Base-by-base conservation (phyloP, 2,113 vertebrate species). In the Corythornis vintsioides region DNA sequence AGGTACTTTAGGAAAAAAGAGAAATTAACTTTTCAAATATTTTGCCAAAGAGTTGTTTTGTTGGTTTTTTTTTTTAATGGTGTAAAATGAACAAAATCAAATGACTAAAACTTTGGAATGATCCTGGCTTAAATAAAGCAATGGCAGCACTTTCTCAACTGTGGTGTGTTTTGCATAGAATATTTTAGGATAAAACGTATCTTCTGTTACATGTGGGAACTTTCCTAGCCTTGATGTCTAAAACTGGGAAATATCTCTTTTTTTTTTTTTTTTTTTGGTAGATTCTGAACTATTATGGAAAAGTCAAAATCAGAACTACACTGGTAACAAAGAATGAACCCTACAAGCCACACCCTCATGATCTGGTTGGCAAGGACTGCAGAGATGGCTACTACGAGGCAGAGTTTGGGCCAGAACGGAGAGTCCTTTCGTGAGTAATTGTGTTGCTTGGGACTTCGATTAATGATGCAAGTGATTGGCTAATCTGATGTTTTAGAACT, bases 291-390 rank as follows among this genome's bases (percentile, higher is more conserved):
- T 98, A 98, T 94, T 97, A 95, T 57, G 98, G 98, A 13, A 99
- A 98, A 97, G 98, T 99, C 76, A 99, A 98, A 97, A 98, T 99
- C 69, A 98, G 98, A 55, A 98, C 99, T 71, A 98, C 98, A 0
- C 59, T 99, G 97, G 99, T 99, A 93, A 99, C 99, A 0, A 99
- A 99, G 95, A 99, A 98, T 33, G 98, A 99, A 38, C 99, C 99
- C 2, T 99, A 98, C 97, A 98, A 98, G 83, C 99, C 99, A 7
- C 99, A 99, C 83, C 99, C 99, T 25, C 99, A 99, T 26, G 99
- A 99, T 96, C 97, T 99, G 94, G 99, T 99, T 93, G 99, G 99
- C 61, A 99, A 99, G 93, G 99, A 99, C 97, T 99, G 99, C 95
- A 98, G 97, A 96, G 99, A 99, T 80, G 99, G 99, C 33, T 99